Evolutionary conservation across 2,888 invertebrate species (phyloP), one percentile per base, ranked within the genome.

Genomic region (Drosophila neonasuta): DNA sequence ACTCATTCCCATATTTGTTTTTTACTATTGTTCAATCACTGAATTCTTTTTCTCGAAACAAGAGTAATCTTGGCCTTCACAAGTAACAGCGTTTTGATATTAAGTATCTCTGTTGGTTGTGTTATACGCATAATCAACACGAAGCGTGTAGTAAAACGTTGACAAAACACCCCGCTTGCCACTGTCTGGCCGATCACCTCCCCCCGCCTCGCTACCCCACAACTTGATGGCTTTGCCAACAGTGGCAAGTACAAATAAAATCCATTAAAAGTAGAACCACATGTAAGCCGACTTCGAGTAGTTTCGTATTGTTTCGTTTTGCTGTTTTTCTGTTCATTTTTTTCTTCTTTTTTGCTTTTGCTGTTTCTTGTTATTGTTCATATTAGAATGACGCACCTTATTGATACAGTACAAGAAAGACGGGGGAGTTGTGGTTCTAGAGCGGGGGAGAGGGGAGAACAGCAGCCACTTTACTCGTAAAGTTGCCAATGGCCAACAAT

Each of bases 171-270:
- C 17, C 13, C 45, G 24, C 20, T 30, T n/a, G 48, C 57, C 15
- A 10, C 36, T 11, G 4, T 34, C n/a, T 46, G 30, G 13, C 29
- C 15, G 32, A 36, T 6, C 36, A 13, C 8, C 50, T 17, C 15
- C 15, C 5, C 48, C 9, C 52, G 15, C 29, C 17, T 11, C 34
- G 24, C 2, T 24, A 1, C 24, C 6, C 24, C 0, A 0, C 6
- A 30, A 32, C 30, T 13, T 56, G 2, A 32, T 74, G 34, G 36
- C 8, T 54, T 42, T 44, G 42, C 42, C 46, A 56, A 64, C 80
- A 59, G 80, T 76, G 80, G 81, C 79, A 84, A 81, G 79, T 81
- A 81, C 81, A 81, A 84, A 81, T 84, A 81, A 81, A 81, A 71
- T 84, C 84, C 84, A 81, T 81, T 81, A 84, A 79, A 79, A 72